Base-by-base conservation (phyloP, 2,888 invertebrate species). In the Caenorhabditis imperialis region DNA sequence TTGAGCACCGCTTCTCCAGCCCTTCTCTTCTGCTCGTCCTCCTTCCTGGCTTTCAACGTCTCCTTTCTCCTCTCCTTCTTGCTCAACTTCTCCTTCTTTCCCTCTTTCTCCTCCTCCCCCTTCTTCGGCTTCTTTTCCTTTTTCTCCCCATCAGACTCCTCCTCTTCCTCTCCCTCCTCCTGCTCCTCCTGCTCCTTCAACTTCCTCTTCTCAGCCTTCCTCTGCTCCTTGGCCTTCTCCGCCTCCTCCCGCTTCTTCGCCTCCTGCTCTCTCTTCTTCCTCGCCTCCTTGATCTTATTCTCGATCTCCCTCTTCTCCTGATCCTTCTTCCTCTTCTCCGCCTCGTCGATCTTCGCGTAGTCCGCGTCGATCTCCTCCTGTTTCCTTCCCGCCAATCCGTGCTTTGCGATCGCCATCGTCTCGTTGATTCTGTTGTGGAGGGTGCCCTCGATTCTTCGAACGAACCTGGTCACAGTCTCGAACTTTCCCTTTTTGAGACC, bases 321-420 rank as follows among this genome's bases (percentile, higher is more conserved):
- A 40, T 78, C 77, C 42, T 81, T 79, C 54, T 60, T 53, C 27
- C 58, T 58, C 40, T 71, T 70, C 27, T 75, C 76, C n/a, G 65
- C 60, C 30, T 79, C 79, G 1, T 81, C 80, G 25, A 81, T 57
- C 14, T 62, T 69, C 30, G 63, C 65, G 35, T 81, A 70, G 40
- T 81, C 81, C 12, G 63, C 72, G 30, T 77, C 78, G 14, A 81
- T 76, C n/a, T 79, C 79, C 25, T 70, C 55, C 55, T 78, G 63
- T 12, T 71, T 70, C 37, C 79, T 65, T 33, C 78, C 82, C 25
- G 81, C 81, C 33, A 70, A 47, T 37, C 79, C 81, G 14, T 76
- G 74, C 48, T 78, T 72, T n/a, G 76, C 79, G 51, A 73, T 75
- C 2, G 77, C 58, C 18, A 74, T 72, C 20, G 75, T 63, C 18